Percentiles rank a stretch among this genome's conserved stretches.
phyloP scores from a whole-genome alignment of 2,797 vertebrate species.

The Peromyscus melanophrys region DNA sequence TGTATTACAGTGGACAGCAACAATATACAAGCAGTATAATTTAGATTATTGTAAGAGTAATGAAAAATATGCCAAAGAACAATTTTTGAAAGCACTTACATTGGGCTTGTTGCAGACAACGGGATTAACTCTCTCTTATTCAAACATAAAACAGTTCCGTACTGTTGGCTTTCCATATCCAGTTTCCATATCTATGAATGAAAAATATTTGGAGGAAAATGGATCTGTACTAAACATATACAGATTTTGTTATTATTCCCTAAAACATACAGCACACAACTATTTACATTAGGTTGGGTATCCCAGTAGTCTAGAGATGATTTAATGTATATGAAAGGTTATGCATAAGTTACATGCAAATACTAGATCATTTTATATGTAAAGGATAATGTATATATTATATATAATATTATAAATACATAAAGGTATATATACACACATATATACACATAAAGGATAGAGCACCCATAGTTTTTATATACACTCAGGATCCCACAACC shows the following conservation, averaged over 20 bases:
- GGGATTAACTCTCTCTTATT: conserved; percentile 22
- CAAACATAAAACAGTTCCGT: conserved; percentile 26
- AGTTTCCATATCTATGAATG: not conserved
- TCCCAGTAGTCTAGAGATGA: not conserved
- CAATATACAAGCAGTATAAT: not conserved
- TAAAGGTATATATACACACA: not conserved
- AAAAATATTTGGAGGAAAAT: not conserved
- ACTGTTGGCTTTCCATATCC: not conserved
- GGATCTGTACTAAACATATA: not conserved
- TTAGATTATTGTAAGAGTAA: not conserved
- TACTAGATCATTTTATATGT: not conserved
- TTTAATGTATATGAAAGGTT: not conserved
- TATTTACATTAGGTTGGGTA: not conserved
- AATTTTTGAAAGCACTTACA: not conserved
- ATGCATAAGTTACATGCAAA: not conserved
- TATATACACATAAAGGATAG: not conserved
- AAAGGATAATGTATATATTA: not conserved
- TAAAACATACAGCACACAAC: not conserved
- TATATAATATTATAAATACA: not conserved
- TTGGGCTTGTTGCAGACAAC: conserved; percentile 33
- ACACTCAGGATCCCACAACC: not conserved
- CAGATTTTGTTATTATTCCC: not conserved
- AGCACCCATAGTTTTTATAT: not conserved
- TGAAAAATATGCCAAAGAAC: not conserved
- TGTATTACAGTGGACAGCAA: not conserved